Evolutionary conservation across 2,888 invertebrate genomes (phyloP).

Genomic region (Pyrrhia umbra): DNA sequence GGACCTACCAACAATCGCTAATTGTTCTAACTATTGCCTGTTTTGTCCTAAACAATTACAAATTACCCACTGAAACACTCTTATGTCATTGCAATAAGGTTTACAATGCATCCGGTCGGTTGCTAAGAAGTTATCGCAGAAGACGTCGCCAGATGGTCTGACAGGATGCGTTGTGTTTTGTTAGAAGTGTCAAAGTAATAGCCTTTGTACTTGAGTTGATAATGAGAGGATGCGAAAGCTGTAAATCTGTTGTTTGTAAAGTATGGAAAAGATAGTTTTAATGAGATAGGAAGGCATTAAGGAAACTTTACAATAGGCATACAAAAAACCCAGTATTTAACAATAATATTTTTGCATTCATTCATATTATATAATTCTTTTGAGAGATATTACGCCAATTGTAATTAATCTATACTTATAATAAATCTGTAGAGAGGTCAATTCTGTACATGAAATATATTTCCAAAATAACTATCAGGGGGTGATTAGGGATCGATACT

Average conservation of each 20-base stretch:
- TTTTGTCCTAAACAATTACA: constrained; percentile 68
- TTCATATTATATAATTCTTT: neutral
- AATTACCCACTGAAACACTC: constrained; percentile 36
- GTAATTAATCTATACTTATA: too few relatives aligned
- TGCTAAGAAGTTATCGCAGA: constrained; percentile 54
- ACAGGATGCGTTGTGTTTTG: constrained; percentile 74
- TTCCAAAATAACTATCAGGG: too few relatives aligned
- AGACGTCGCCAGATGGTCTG: constrained; percentile 75
- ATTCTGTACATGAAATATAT: too few relatives aligned
- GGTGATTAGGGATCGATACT: too few relatives aligned
- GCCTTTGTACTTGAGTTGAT: constrained; percentile 71
- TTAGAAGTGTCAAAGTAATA: constrained; percentile 75
- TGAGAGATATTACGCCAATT: neutral
- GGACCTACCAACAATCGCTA: constrained; percentile 74
- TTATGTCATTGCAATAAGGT: constrained; percentile 47
- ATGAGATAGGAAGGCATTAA: constrained; percentile 47
- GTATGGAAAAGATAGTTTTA: constrained; percentile 57
- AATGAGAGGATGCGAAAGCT: constrained; percentile 65
- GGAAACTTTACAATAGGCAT: constrained; percentile 21
- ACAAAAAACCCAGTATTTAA: constrained; percentile 17
- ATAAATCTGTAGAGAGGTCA: too few relatives aligned
- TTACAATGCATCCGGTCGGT: constrained; percentile 28
- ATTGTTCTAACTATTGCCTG: constrained; percentile 72
- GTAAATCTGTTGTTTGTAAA: constrained; percentile 71
- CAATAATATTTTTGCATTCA: constrained; percentile 7